phyloP scores from a whole-genome alignment of 2,888 invertebrate genomes.

The Barypeithes pellucidus region DNA sequence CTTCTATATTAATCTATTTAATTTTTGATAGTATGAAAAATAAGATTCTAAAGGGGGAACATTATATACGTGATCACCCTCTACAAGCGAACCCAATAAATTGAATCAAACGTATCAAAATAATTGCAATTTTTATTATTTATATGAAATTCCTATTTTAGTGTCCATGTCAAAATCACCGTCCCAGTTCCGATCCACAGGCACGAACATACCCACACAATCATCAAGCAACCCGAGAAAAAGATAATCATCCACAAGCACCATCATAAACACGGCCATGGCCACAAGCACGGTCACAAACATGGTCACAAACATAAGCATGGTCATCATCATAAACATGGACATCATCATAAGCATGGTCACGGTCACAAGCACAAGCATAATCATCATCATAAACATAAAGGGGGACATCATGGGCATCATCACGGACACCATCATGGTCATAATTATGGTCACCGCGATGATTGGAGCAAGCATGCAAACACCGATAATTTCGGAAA shows the following conservation, averaged over 20 bases:
- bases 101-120: no score
- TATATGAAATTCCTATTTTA: no score
- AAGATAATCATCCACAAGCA: conserved; percentile 57
- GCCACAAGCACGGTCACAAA: conserved; percentile 59
- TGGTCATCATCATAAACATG: conserved; percentile 56
- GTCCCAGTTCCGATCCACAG: conserved; percentile 58
- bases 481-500: conserved; percentile 9
- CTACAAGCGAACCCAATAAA: no score
- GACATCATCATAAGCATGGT: conserved; percentile 52
- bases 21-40: no score
- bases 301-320: conserved; percentile 60
- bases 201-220: conserved; percentile 56
- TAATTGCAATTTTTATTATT: conserved; percentile 49
- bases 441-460: conserved; percentile 30
- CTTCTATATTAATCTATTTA: no score
- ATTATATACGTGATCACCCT: no score
- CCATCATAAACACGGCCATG: conserved; percentile 60
- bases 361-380: conserved; percentile 55
- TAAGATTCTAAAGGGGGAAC: no score
- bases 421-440: conserved; percentile 33
- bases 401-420: conserved; percentile 44
- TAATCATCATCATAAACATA: conserved; percentile 55
- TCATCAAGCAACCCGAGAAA: conserved; percentile 53
- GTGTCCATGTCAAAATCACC: conserved; percentile 61
- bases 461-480: conserved; percentile 35